These are phyloP conservation scores for Fabriciana adippe DNA, from an alignment of 2,888 invertebrate genomes.

Conservation along the genomic window DNA sequence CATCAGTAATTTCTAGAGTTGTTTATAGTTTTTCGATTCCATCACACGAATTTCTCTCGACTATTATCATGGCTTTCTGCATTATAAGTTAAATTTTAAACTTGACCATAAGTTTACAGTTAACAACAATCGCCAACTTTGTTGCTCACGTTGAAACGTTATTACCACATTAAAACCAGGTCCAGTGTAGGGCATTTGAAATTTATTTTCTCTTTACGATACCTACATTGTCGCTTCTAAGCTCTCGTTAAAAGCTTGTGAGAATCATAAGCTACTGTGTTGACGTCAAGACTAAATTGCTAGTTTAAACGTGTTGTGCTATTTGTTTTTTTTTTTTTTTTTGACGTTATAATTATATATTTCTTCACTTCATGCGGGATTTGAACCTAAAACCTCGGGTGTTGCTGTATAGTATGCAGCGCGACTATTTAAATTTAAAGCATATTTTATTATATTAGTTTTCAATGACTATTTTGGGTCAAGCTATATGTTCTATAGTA, in stretches of 20 bases:
- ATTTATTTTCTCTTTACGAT: slow-evolving; percentile 46
- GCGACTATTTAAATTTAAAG: too few relatives aligned
- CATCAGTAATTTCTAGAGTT: too few relatives aligned
- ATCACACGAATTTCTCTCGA: neutral
- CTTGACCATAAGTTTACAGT: slow-evolving; percentile 16
- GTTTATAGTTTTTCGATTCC: too few relatives aligned
- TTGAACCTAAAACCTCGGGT: too few relatives aligned
- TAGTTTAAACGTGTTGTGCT: neutral
- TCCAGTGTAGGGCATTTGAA: slow-evolving; percentile 44
- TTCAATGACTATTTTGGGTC: too few relatives aligned
- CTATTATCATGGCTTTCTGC: neutral
- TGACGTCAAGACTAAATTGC: slow-evolving; percentile 22
- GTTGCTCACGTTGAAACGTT: slow-evolving; percentile 28
- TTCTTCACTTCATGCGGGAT: too few relatives aligned
- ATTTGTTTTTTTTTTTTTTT: slow-evolving; percentile 4
- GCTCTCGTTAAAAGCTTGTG: slow-evolving; percentile 36
- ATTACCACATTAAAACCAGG: slow-evolving; percentile 42
- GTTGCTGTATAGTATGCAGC: too few relatives aligned
- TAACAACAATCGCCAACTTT: slow-evolving; percentile 25
- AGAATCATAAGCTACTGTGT: slow-evolving; percentile 31
- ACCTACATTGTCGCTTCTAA: slow-evolving; percentile 43
- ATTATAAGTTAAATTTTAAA: slow-evolving; percentile 12
- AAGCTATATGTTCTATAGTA: too few relatives aligned
- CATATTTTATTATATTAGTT: too few relatives aligned
- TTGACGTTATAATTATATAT: neutral